Conservation (phyloP, 1,140 invertebrate genomes). For the Penaeus vannamei region DNA sequence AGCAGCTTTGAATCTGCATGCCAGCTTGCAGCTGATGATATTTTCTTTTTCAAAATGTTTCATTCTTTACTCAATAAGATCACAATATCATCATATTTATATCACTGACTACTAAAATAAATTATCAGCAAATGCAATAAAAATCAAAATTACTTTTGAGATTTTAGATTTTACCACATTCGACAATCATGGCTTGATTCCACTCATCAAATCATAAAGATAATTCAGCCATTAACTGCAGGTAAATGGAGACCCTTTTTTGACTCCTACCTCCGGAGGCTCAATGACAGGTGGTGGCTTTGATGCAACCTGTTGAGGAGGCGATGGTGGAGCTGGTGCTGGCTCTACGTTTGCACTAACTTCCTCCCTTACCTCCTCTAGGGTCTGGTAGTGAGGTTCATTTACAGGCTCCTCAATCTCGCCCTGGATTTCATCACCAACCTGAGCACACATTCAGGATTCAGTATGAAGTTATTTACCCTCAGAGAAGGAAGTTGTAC, state of each 20-base stretch:
- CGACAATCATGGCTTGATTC: background rate
- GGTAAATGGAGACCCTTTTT: no score
- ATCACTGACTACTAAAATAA: no score
- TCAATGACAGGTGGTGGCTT: background rate
- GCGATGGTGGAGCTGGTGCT: background rate
- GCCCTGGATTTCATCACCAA: conserved; percentile 29
- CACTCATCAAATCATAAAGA: background rate
- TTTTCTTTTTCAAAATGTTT: background rate
- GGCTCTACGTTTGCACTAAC: background rate
- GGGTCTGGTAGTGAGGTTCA: conserved; percentile 58
- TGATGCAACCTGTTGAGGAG: background rate
- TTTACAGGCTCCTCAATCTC: conserved; percentile 45
- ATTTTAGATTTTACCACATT: no score
- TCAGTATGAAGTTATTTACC: no score
- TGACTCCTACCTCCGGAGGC: background rate
- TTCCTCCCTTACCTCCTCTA: conserved; percentile 54
- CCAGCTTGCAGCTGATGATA: conserved; percentile 38
- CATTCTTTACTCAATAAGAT: no score
- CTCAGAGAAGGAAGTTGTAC: no score
- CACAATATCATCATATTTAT: no score
- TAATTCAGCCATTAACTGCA: background rate
- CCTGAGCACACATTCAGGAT: conserved; percentile 7
- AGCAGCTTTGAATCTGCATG: conserved; percentile 13
- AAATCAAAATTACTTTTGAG: no score
- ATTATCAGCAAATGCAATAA: no score